Evolutionary conservation across 1,140 invertebrate genomes (phyloP).

Genomic region (Dermatophagoides farinae): DNA sequence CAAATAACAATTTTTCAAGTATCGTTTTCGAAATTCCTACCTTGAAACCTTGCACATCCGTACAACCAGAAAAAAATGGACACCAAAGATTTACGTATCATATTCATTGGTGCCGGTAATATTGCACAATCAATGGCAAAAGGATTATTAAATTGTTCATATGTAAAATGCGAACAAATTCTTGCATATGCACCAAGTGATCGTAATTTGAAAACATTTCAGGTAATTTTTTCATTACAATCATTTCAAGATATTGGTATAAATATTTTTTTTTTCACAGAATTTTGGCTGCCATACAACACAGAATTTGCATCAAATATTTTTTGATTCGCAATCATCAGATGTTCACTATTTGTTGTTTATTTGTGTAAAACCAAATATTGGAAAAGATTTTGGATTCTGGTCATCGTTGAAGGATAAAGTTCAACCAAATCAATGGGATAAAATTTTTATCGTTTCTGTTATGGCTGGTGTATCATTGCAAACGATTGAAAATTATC

Average conservation of each 20-base stretch:
- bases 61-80: not conserved
- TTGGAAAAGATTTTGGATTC: not conserved
- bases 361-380: slow-evolving; percentile 9
- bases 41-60: too few species aligned
- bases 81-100: not conserved
- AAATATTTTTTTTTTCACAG: not conserved
- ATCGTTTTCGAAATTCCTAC: too few species aligned
- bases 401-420: not conserved
- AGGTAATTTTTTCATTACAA: not conserved
- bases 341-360: not conserved
- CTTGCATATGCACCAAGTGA: not conserved
- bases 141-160: not conserved
- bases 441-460: not conserved
- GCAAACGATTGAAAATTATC: not conserved
- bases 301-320: not conserved
- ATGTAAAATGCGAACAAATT: not conserved
- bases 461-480: slow-evolving; percentile 3
- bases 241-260: not conserved
- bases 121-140: not conserved
- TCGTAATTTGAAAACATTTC: not conserved
- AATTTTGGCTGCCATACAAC: slow-evolving; percentile 1
- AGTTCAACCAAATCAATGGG: not conserved
- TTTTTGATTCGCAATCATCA: not conserved
- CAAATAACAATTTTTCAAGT: too few species aligned
- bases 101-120: slow-evolving; percentile 12